Conservation (phyloP, 2,113 vertebrate genomes). For the Crypturellus undulatus region DNA sequence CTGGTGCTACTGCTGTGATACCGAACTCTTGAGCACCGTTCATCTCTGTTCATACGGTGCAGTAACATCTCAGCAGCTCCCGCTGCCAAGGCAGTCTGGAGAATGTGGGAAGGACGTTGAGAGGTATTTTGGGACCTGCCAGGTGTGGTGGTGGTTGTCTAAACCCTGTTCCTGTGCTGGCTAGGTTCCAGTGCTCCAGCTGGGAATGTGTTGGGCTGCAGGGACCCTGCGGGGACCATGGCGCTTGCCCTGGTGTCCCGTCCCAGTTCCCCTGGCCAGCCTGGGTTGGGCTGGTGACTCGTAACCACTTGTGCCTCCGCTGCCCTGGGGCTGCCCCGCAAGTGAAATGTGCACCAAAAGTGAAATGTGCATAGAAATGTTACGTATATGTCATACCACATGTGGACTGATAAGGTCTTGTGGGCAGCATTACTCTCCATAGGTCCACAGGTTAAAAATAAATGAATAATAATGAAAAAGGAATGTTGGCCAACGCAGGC, state of each 20-base stretch:
- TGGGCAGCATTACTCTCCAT: neutral
- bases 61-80: neutral
- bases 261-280: too few relatives aligned
- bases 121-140: neutral
- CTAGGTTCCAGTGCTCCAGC: neutral
- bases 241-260: too few relatives aligned
- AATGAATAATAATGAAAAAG: neutral
- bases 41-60: neutral
- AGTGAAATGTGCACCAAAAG: neutral
- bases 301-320: neutral
- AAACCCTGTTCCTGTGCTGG: neutral
- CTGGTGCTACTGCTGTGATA: neutral
- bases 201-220: fast-evolving
- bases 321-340: fast-evolving
- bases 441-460: neutral
- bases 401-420: neutral
- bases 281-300: neutral
- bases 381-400: fast-evolving
- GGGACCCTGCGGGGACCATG: neutral
- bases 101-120: neutral
- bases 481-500: neutral
- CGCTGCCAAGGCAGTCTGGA: neutral
- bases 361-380: fast-evolving
- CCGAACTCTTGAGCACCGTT: neutral
- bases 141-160: fast-evolving